Evolutionary conservation across 2,888 invertebrate species (phyloP), one percentile per base, ranked within the genome.

Genomic region (Sminthurinus aureus): DNA sequence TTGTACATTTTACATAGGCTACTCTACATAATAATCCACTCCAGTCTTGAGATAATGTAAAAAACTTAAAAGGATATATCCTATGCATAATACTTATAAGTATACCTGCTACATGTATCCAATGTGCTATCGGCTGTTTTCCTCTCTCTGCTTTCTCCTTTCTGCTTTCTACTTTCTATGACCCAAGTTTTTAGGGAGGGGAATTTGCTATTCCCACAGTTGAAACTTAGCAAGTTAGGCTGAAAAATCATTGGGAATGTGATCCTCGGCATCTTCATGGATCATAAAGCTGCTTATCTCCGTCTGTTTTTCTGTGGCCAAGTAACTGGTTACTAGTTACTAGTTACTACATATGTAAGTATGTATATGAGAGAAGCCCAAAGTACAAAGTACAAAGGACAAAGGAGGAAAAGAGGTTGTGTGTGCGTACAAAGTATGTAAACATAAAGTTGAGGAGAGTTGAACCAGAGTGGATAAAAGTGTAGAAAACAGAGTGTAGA

Each of bases 261-360:
- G 71, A 71, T 71, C 26, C 71, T 71, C 24, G 24, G 75, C 50
- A 51, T 52, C 75, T 75, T 50, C 75, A 75, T 75, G 75, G 75
- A 75, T 75, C 75, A 75, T 75, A 75, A 75, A 75, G 51, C 75
- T 20, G 51, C 50, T 75, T 71, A 71, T 71, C 71, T 71, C 38
- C 38, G 38, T 38, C 38, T 38, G 38, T 38, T 38, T 38, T 38
- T 67, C 12, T 71, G 71, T 71, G 71, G 12, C 71, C 71, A 71
- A 22, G 71, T 24, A 24, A 71, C 71, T 9, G 24, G 24, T 22
- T 26, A 69, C 38, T 38, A 38, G 38, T 69, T 11, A 11, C n/a
- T 69, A 71, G 13, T 13, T 24, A 15, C 71, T 24, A 26, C 20
- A 13, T 71, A 8, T 71, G 11, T 71, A 15, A 71, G 26, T 24